Conservation (phyloP, 2,888 invertebrate species). For the Pachliopta kotzebuea region DNA sequence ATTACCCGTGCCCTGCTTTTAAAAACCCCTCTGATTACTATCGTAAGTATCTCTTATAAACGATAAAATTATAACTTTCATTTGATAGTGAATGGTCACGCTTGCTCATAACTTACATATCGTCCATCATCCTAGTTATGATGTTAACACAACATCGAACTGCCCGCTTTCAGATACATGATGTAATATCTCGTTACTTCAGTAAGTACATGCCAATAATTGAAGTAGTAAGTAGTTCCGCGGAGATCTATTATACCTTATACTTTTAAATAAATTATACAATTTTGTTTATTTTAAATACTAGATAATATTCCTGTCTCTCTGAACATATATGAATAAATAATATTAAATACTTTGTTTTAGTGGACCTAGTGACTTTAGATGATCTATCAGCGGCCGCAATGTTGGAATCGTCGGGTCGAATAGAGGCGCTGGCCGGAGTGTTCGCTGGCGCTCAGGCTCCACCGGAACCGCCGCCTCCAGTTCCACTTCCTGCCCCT, state of each 20-base stretch:
- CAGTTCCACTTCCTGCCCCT: constrained; percentile 88
- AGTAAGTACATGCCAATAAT: no score
- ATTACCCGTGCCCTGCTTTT: constrained; percentile 97
- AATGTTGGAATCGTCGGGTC: constrained; percentile 95
- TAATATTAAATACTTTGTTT: constrained; percentile 31
- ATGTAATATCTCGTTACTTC: no score
- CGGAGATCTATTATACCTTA: no score
- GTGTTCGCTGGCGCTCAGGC: constrained; percentile 86
- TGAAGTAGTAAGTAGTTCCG: no score
- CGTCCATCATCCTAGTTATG: no score
- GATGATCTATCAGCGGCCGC: constrained; percentile 97
- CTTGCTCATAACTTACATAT: not conserved
- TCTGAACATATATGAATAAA: no score
- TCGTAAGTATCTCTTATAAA: constrained; percentile 80
- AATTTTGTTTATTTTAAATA: not conserved
- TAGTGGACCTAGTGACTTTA: constrained; percentile 95
- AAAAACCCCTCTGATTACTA: constrained; percentile 99
- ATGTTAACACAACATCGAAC: no score
- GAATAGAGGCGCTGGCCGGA: constrained; percentile 94
- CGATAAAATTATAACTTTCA: not conserved
- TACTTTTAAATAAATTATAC: no score
- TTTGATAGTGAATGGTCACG: not conserved
- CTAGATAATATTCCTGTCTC: not conserved
- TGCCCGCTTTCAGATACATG: no score
- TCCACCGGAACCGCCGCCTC: constrained; percentile 70